phyloP scores from a whole-genome alignment of 2,888 invertebrate genomes.

The Ligdia adustata region DNA sequence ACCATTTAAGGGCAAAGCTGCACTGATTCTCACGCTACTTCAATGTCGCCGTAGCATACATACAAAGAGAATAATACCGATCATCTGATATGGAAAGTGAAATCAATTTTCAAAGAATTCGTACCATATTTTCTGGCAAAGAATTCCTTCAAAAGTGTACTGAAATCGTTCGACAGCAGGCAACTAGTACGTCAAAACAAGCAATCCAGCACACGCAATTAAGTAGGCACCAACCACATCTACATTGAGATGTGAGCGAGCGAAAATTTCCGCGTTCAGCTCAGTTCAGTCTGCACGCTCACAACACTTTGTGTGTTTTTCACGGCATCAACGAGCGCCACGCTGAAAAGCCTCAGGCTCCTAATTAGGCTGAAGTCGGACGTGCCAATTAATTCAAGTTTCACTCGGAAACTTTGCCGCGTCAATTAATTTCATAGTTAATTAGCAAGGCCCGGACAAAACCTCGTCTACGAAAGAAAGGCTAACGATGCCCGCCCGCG shows the following conservation, averaged over 20 bases:
- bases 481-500: conserved; percentile 77
- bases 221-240: conserved; percentile 33
- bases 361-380: conserved; percentile 84
- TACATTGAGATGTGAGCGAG: conserved; percentile 43
- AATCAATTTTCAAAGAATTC: neutral
- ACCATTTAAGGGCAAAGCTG: conserved; percentile 7
- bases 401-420: conserved; percentile 83
- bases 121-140: neutral
- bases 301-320: conserved; percentile 81
- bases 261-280: conserved; percentile 41
- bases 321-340: conserved; percentile 76
- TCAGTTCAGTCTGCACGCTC: conserved; percentile 59
- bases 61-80: neutral
- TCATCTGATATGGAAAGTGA: neutral
- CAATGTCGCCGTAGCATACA: neutral
- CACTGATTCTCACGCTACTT: conserved; percentile 5
- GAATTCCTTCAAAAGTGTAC: neutral
- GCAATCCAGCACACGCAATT: conserved; percentile 49
- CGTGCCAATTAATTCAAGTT: conserved; percentile 85
- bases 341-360: conserved; percentile 82
- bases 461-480: conserved; percentile 78
- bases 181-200: conserved; percentile 18
- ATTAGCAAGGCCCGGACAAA: conserved; percentile 80
- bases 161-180: neutral
- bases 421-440: conserved; percentile 85